A percentile compares a stretch with the other conserved stretches of the same genome.
phyloP scores from a whole-genome alignment of 2,113 vertebrate genomes.

The Sorex fumeus region DNA sequence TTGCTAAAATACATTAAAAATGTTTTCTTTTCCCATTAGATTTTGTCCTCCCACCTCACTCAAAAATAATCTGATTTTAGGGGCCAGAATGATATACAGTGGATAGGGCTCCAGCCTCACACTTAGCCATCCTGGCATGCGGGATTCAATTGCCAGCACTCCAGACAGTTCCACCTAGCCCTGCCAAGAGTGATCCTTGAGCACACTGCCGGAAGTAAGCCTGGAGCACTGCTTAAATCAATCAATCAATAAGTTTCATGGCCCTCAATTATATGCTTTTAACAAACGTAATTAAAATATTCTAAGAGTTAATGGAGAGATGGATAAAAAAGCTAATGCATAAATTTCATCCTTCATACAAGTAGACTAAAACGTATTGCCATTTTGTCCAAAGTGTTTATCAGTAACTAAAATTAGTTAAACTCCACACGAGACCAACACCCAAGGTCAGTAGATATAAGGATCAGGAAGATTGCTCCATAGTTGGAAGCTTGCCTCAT shows the following conservation, averaged over 20 bases:
- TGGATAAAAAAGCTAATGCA: slow-evolving; percentile 65
- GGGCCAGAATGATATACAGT: too few species aligned
- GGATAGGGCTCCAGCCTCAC: not conserved
- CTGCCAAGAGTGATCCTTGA: too few species aligned
- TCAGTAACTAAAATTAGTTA: slow-evolving; percentile 52
- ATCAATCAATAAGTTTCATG: not conserved
- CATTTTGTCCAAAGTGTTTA: slow-evolving; percentile 59
- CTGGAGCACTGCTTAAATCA: too few species aligned
- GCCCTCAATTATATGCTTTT: slow-evolving; percentile 56
- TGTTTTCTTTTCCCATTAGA: slow-evolving; percentile 65
- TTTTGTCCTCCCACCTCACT: not conserved
- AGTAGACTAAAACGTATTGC: slow-evolving; percentile 22
- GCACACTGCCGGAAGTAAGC: too few species aligned
- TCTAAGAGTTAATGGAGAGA: slow-evolving; percentile 61
- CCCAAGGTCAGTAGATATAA: too few species aligned
- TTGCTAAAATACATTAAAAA: slow-evolving; percentile 73
- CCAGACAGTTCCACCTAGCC: not conserved
- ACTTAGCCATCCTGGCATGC: not conserved
- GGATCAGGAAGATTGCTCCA: too few species aligned
- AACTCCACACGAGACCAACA: too few species aligned
- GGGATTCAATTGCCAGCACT: too few species aligned
- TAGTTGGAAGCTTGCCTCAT: too few species aligned
- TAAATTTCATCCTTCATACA: slow-evolving; percentile 23
- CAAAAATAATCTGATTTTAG: slow-evolving; percentile 1
- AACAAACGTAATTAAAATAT: slow-evolving; percentile 43